Evolutionary conservation across 1,140 invertebrate genomes (phyloP), one percentile per base, ranked within the genome.

Genomic region (Drosophila murphyi): DNA sequence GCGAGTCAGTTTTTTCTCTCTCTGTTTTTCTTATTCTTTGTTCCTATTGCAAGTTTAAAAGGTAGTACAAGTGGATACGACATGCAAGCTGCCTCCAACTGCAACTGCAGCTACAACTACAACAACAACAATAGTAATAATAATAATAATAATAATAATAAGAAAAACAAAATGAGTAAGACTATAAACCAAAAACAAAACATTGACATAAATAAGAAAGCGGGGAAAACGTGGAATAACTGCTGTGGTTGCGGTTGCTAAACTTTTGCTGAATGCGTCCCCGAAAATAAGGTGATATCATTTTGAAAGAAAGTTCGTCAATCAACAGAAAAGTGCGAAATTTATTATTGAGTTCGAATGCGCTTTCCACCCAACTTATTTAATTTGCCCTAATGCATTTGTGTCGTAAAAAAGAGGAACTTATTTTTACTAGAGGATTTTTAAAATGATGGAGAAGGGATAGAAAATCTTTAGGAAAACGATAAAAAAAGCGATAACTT

Each of bases 21-120:
- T 20, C 20, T 20, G 20, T 4, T 3, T 43, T 43, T 43, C 34
- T 34, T 43, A 4, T 0, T n/a, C 5, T 43, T 79, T 82, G 73
- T 88, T 78, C 78, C 73, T 56, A 68, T 60, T 81, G 61, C 70
- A 80, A 86, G 83, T 88, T 88, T 75, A 69, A 88, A 82, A 87
- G 83, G 83, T 87, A 87, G 81, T 57, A 79, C 83, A 87, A 87
- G 76, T 87, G 83, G 83, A 80, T 72, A 88, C 80, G 83, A 87
- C 83, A 88, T 87, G 83, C 83, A 88, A 87, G 69, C 70, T 34
- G 63, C 48, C 41, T 60, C 55, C 70, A 67, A 54, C 20, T 20
- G 45, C 62, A 55, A 57, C 57, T 55, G 20, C 41, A 20, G 20
- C 51, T 56, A 48, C 72, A 35, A 69, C 72, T 61, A 62, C 7